Conservation (phyloP, 2,888 invertebrate genomes). For the Cerastis rubricosa region DNA sequence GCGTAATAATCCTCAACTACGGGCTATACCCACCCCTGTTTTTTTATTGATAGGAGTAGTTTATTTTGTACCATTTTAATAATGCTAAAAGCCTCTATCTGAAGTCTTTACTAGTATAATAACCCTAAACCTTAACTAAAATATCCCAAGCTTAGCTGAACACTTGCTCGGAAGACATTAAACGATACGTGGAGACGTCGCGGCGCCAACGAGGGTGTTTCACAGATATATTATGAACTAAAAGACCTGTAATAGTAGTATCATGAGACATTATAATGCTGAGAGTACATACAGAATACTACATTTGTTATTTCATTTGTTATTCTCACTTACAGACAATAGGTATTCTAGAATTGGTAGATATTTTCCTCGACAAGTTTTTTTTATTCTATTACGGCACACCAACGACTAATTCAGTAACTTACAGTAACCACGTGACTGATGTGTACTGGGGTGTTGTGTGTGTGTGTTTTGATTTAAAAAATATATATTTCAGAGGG, state of each 20-base stretch:
- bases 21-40: not conserved
- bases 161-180: slow-evolving; percentile 37
- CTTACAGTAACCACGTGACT: too few species aligned
- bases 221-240: slow-evolving; percentile 16
- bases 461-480: too few species aligned
- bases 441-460: too few species aligned
- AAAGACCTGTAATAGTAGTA: not conserved
- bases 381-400: too few species aligned
- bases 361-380: not conserved
- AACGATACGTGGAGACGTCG: slow-evolving; percentile 21
- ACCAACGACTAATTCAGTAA: too few species aligned
- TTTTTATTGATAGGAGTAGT: not conserved
- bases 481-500: too few species aligned
- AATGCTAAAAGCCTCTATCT: not conserved
- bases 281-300: not conserved
- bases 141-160: slow-evolving; percentile 16
- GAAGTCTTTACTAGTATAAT: not conserved
- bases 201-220: slow-evolving; percentile 21
- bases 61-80: not conserved
- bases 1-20: not conserved
- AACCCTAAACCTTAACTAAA: slow-evolving; percentile 21
- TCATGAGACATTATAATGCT: not conserved
- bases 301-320: not conserved
- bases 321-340: not conserved
- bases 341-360: not conserved